Evolutionary conservation across 2,888 invertebrate species (phyloP).

Genomic region (Zaprionus lineosus): DNA sequence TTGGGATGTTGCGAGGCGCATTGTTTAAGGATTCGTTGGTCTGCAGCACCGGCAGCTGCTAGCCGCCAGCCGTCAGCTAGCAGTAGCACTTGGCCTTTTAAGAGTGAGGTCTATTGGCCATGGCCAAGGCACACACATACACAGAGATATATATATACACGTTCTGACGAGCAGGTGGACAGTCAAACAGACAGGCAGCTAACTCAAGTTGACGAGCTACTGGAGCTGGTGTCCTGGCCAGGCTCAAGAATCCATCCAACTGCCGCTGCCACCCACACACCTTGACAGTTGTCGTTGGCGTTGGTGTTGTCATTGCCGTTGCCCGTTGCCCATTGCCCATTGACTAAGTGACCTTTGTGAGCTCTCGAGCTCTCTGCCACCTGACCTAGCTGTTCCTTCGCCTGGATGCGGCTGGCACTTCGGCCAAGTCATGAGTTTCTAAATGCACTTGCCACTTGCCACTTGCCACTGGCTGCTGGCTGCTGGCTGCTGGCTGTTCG

Average conservation of each 20-base stretch:
- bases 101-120: constrained; percentile 13
- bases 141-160: too few relatives aligned
- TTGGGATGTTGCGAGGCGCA: background rate
- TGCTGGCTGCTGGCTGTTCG: too few relatives aligned
- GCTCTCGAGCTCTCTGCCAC: constrained; percentile 50
- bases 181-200: constrained; percentile 37
- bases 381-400: constrained; percentile 52
- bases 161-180: constrained; percentile 10
- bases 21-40: constrained; percentile 14
- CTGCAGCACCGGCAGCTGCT: background rate
- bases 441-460: constrained; percentile 16
- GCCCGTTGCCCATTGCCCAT: too few relatives aligned
- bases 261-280: constrained; percentile 26
- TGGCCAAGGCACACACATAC: constrained; percentile 17
- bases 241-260: constrained; percentile 13
- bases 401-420: constrained; percentile 25
- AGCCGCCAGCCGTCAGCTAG: constrained; percentile 10
- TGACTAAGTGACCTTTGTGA: constrained; percentile 73
- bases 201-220: constrained; percentile 64
- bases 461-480: too few relatives aligned
- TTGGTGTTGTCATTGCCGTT: too few relatives aligned
- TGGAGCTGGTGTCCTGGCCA: constrained; percentile 15
- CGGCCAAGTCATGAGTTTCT: constrained; percentile 11
- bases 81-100: constrained; percentile 54
- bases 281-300: constrained; percentile 59